Percentiles rank a stretch among this genome's conserved stretches.
These are phyloP conservation scores for Patiria miniata DNA, from an alignment of 35 echinoderm and acorn worm species.

Conservation along the genomic window DNA sequence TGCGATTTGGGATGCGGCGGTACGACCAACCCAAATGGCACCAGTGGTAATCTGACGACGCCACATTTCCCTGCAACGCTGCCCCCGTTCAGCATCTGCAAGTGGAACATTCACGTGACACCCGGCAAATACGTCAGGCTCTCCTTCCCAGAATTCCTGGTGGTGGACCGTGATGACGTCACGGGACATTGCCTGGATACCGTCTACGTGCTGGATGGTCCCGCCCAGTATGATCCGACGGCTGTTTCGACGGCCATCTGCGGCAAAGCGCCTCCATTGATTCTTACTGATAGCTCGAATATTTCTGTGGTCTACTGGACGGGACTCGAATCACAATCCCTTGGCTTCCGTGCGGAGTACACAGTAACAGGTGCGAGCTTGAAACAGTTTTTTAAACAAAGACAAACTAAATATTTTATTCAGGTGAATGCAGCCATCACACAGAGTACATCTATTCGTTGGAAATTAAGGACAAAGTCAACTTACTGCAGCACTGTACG, in stretches of 20 bases:
- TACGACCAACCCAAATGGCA: not conserved
- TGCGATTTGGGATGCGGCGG: conserved; percentile 15
- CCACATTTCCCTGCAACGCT: conserved; percentile 47
- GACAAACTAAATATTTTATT: too few species aligned
- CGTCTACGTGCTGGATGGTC: not conserved
- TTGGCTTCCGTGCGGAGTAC: conserved; percentile 60
- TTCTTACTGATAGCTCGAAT: conserved; percentile 32
- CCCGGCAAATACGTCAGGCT: conserved; percentile 45
- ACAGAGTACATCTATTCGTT: too few species aligned
- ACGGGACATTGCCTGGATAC: conserved; percentile 29
- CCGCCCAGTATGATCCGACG: not conserved
- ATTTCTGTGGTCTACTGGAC: conserved; percentile 47
- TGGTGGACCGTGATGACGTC: not conserved
- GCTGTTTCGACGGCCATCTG: not conserved
- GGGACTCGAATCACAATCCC: conserved; percentile 42
- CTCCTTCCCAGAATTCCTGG: conserved; percentile 44
- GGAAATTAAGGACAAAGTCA: too few species aligned
- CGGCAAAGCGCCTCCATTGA: conserved; percentile 9
- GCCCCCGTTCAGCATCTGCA: conserved; percentile 69
- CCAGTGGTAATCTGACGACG: conserved; percentile 38
- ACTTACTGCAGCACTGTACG: too few species aligned
- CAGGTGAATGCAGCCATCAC: too few species aligned
- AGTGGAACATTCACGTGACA: conserved; percentile 39
- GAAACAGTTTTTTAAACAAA: not conserved
- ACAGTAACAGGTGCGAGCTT: conserved; percentile 39